phyloP scores from a whole-genome alignment of 2,113 vertebrate genomes.

The Rattus norvegicus region DNA sequence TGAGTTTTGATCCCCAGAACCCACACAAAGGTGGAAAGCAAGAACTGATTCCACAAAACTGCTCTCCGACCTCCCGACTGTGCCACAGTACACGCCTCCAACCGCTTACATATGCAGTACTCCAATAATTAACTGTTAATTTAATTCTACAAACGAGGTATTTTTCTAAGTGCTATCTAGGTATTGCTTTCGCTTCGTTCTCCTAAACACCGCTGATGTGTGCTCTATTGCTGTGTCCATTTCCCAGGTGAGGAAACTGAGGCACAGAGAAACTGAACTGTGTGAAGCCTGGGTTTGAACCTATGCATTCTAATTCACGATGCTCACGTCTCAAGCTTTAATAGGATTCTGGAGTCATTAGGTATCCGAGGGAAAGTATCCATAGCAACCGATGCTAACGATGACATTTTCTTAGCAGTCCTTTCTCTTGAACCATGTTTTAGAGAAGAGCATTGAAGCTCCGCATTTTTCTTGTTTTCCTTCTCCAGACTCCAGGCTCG shows the following conservation, averaged over 20 bases:
- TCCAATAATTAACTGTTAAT: neutral
- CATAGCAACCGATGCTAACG: neutral
- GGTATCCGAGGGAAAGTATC: neutral
- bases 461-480: neutral
- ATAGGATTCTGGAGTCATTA: neutral
- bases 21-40: neutral
- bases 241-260: constrained; percentile 29
- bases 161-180: neutral
- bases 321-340: neutral
- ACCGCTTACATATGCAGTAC: neutral
- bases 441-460: neutral
- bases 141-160: neutral
- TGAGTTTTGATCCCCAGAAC: too few species aligned
- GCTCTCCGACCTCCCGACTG: neutral
- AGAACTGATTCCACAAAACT: neutral
- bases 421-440: neutral
- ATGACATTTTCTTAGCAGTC: neutral
- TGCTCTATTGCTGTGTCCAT: neutral
- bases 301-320: neutral
- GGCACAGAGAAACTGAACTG: neutral
- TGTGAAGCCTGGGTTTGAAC: constrained; percentile 15
- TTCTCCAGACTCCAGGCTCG: neutral
- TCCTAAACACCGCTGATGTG: neutral
- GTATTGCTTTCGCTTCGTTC: neutral
- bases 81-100: neutral